phyloP scores from a whole-genome alignment of 2,888 invertebrate genomes.

The Eupithecia exiguata region DNA sequence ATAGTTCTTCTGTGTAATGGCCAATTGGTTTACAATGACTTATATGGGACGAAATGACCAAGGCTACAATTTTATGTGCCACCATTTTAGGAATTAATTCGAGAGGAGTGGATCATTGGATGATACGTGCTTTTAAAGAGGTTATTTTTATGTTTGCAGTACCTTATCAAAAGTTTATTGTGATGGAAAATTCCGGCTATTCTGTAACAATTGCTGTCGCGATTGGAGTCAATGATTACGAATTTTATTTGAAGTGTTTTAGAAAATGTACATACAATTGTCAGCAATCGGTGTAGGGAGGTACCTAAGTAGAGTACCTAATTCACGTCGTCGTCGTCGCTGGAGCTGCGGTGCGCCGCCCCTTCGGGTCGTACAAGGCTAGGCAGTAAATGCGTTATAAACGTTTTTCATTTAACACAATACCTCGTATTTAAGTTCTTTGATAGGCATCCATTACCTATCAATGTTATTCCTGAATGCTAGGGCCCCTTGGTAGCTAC shows the following conservation, averaged over 20 bases:
- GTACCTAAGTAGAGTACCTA: too few species aligned
- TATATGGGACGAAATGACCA: background rate
- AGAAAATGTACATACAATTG: background rate
- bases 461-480: background rate
- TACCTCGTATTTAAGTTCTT: too few species aligned
- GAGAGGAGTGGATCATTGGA: background rate
- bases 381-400: background rate
- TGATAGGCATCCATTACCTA: background rate
- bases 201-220: background rate
- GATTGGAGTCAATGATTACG: background rate
- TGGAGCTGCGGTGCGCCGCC: background rate
- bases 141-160: background rate
- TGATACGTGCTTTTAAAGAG: background rate
- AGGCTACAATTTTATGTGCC: slow-evolving; percentile 5
- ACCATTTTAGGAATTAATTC: background rate
- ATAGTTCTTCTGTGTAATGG: slow-evolving; percentile 20
- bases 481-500: too few species aligned
- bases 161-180: background rate
- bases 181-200: background rate
- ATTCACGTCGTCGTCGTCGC: background rate
- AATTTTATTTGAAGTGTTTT: background rate
- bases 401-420: background rate
- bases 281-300: background rate
- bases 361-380: background rate
- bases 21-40: slow-evolving; percentile 24